phyloP scores from a whole-genome alignment of 2,888 invertebrate genomes.

The Phengaris alcon region DNA sequence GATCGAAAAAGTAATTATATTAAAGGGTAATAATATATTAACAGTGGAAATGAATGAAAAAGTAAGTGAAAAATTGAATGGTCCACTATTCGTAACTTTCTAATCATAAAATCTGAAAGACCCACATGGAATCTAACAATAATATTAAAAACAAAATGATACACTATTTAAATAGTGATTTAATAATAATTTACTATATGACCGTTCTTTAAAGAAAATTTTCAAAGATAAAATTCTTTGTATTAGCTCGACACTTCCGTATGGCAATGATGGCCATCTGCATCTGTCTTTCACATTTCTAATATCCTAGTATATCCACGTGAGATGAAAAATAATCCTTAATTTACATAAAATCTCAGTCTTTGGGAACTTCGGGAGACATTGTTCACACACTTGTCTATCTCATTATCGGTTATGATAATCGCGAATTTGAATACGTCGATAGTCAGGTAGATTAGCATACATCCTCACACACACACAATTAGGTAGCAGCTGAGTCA shows the following conservation, averaged over 20 bases:
- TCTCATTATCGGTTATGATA: constrained; percentile 37
- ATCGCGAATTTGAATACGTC: constrained; percentile 42
- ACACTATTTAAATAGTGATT: no score
- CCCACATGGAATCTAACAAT: neutral
- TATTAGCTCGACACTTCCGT: neutral
- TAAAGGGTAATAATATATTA: neutral
- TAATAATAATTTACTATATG: no score
- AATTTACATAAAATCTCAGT: constrained; percentile 28
- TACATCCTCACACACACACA: constrained; percentile 48
- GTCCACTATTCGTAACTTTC: neutral
- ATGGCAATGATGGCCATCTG: neutral
- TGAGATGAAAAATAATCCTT: neutral
- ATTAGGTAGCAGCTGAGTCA: constrained; percentile 54
- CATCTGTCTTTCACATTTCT: neutral
- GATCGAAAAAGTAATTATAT: neutral
- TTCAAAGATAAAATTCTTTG: no score
- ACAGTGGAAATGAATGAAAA: neutral
- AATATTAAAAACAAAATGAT: no score
- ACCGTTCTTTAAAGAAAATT: no score
- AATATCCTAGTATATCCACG: neutral
- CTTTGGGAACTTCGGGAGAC: constrained; percentile 40
- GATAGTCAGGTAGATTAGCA: constrained; percentile 36
- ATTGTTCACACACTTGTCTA: constrained; percentile 42
- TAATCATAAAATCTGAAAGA: neutral
- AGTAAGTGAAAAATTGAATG: neutral